Conservation (phyloP, 2,888 invertebrate genomes). For the Eupithecia inturbata region DNA sequence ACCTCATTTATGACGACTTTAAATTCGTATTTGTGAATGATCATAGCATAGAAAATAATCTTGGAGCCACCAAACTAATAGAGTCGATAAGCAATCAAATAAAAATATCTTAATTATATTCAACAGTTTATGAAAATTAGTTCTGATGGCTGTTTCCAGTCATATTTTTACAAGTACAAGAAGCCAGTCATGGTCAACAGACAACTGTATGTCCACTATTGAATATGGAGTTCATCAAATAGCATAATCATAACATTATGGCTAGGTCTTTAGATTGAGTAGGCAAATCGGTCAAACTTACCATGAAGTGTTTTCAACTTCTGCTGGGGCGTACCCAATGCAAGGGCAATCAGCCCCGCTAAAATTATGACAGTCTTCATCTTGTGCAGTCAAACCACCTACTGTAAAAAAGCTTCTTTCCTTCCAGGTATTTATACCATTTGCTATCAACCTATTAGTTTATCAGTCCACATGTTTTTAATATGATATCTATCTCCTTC, state of each 20-base stretch:
- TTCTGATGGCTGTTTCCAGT: background rate
- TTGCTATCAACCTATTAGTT: constrained; percentile 12
- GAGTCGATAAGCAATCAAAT: background rate
- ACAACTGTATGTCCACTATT: background rate
- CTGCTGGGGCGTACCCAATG: constrained; percentile 47
- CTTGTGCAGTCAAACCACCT: constrained; percentile 48
- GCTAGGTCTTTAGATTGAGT: background rate
- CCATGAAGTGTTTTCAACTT: constrained; percentile 44
- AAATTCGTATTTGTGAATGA: background rate
- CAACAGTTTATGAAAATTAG: background rate
- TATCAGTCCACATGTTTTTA: constrained; percentile 2
- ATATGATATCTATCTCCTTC: constrained; percentile 22
- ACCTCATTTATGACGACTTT: background rate
- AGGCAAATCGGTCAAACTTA: constrained; percentile 31
- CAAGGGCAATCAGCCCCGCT: constrained; percentile 59
- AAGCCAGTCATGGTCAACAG: background rate
- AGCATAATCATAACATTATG: background rate
- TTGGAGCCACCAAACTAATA: background rate
- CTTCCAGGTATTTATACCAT: constrained; percentile 21
- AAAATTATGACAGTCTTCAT: constrained; percentile 69
- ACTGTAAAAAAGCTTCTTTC: constrained; percentile 49
- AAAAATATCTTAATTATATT: background rate
- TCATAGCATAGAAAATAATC: background rate
- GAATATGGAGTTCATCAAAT: background rate
- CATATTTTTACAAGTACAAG: background rate